Conservation (phyloP, 2,113 vertebrate genomes). For the Corapipo altera region DNA sequence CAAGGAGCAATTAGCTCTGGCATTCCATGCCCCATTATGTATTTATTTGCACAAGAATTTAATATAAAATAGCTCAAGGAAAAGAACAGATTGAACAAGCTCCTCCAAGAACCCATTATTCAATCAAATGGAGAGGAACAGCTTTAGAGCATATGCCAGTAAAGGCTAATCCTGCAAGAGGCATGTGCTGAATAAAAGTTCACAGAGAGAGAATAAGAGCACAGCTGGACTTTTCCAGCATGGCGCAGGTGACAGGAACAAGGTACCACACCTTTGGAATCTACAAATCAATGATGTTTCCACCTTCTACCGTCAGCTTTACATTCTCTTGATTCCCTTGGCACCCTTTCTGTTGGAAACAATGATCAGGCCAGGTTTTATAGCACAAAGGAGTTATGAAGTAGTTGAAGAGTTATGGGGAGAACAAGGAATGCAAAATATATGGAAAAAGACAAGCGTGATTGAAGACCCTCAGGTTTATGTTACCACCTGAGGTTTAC, state of each 20-base stretch:
- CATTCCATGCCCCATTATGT: neutral
- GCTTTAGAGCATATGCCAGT: neutral
- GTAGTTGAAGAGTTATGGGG: neutral
- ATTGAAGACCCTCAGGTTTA: neutral
- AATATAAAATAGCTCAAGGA: neutral
- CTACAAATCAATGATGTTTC: neutral
- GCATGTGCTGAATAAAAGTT: neutral
- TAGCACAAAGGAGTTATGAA: neutral
- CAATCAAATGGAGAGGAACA: slow-evolving; percentile 3
- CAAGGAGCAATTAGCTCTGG: neutral
- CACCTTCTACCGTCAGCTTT: neutral
- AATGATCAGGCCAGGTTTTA: neutral
- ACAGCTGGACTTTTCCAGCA: neutral
- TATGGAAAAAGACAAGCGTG: neutral
- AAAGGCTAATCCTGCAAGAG: neutral
- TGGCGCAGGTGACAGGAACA: neutral
- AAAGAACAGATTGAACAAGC: neutral
- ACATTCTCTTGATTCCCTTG: neutral
- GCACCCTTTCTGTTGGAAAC: neutral
- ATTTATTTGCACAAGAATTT: neutral
- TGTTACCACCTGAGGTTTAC: neutral
- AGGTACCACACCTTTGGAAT: neutral
- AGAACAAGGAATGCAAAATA: neutral
- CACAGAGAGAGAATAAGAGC: neutral
- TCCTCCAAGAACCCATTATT: neutral